Base-by-base conservation (phyloP, 1,140 invertebrate genomes). In the Steinernema khuongi region DNA sequence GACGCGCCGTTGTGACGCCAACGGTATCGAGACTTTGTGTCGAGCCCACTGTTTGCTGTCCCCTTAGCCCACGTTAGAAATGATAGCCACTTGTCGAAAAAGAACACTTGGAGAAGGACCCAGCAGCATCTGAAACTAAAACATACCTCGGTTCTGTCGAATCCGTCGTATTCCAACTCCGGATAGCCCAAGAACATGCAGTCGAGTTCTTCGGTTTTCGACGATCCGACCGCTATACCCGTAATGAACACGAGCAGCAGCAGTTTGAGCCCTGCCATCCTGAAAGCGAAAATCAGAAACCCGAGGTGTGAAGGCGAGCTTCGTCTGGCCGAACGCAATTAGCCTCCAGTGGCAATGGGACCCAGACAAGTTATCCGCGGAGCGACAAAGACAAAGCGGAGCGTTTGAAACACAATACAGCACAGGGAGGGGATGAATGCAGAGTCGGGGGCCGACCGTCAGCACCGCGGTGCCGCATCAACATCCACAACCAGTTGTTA, bases 131-230 rank as follows among this genome's bases (percentile, higher is more conserved):
- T 14, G 18, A 69, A 32, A 22, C 22, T 17, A 41, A 19, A 66
- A 72, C 67, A 32, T 14, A 81, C 81, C 79, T 84, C 80, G 18
- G 83, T 84, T 68, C 82, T 44, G 67, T 85, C 83, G 71, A 81
- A 82, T 70, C 82, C 83, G 67, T 84, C 83, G 67, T 85, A 84
- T 70, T 84, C 84, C 26, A 84, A 72, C 43, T 85, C 83, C 14
- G 83, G 83, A 72, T 85, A 84, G 22, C 83, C 83, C n/a, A 84
- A 71, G 74, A 84, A 84, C 83, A 84, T 84, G 71, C 81, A 83
- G 70, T 79, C 83, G 1, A 91, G 84, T 29, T 91, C 86, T 79
- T 91, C 89, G 79, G 60, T 79, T 43, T 79, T 77, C 19, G 71
- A 29, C 14, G 71, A 60, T 60, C 50, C 50, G 22, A 60, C 14